Evolutionary conservation across 2,113 vertebrate species (phyloP), one percentile per base, ranked within the genome.

Genomic region (Rhinopomastus cyanomelas): DNA sequence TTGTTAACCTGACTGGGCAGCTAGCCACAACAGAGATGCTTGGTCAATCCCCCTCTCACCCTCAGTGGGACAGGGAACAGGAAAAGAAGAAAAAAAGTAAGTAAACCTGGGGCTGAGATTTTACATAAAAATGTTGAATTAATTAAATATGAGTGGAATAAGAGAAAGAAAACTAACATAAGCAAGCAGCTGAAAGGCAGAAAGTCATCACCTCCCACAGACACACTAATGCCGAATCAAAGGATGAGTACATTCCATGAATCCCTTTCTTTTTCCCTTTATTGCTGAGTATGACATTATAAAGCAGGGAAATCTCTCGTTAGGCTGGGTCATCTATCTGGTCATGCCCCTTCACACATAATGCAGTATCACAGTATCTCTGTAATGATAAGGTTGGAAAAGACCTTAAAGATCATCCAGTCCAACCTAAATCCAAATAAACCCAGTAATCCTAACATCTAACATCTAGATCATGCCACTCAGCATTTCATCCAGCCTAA

Each of bases 11-110:
- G 2, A 2, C 4, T 4, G 10, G 23, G 32, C 46, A 69, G 29
- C n/a, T 61, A 49, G 56, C 32, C 34, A 69, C 6, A 8, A 61
- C 22, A 30, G 7, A 61, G 8, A 11, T 10, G 3, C 8, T 64
- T 1, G 1, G 4, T 36, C 20, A 16, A 4, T 32, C 22, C 4
- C 5, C 2, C 1, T 2, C 20, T 26, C 7, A 16, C 3, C 5
- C 15, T 51, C 39, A 34, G 5, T 29, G 36, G 19, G 39, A 49
- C 15, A 59, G 5, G 27, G 1, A 73, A 64, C 19, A 36, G 3
- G 10, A 13, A 76, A 80, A 59, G 16, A 66, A 66, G 2, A 60
- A 6, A 23, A 27, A 81, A 64, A 39, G 4, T 9, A 76, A 42
- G 19, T 59, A 64, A 74, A 36, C 8, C 7, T 3, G 5, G 29